These are phyloP conservation scores for Sebastes trivittatus DNA, from an alignment of 2,797 vertebrate genomes.

Conservation along the genomic window DNA sequence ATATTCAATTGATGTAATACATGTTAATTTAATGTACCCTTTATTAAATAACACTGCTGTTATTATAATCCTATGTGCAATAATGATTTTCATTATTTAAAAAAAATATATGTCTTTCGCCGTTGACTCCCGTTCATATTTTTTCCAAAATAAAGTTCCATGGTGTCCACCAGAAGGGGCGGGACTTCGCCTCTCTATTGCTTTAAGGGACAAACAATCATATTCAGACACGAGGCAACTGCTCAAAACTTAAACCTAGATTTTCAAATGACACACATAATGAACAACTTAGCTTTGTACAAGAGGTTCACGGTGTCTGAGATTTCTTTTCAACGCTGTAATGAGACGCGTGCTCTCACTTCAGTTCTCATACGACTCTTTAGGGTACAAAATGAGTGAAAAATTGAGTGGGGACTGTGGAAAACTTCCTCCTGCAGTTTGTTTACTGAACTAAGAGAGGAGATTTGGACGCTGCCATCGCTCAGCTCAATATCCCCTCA, in stretches of 20 bases:
- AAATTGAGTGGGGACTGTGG: background rate
- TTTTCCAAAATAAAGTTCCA: no score
- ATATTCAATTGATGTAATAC: no score
- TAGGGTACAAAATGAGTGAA: background rate
- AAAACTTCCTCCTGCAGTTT: conserved; percentile 6
- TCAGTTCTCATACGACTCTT: background rate
- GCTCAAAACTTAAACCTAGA: background rate
- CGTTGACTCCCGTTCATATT: no score
- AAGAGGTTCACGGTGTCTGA: background rate
- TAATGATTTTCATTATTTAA: no score
- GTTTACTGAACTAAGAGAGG: conserved; percentile 22
- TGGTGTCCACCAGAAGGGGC: no score
- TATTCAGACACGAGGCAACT: no score
- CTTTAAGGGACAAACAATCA: no score
- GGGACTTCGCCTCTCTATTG: no score
- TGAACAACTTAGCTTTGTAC: background rate
- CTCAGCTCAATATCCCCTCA: background rate
- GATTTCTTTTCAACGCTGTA: background rate
- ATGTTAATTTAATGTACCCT: no score
- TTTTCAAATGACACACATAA: background rate
- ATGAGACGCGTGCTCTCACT: background rate
- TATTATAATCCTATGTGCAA: no score
- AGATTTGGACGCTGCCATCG: background rate
- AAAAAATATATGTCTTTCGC: no score
- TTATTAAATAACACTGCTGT: no score